These are phyloP conservation scores for Lampropteryx suffumata DNA, from an alignment of 2,888 invertebrate genomes.

Conservation along the genomic window DNA sequence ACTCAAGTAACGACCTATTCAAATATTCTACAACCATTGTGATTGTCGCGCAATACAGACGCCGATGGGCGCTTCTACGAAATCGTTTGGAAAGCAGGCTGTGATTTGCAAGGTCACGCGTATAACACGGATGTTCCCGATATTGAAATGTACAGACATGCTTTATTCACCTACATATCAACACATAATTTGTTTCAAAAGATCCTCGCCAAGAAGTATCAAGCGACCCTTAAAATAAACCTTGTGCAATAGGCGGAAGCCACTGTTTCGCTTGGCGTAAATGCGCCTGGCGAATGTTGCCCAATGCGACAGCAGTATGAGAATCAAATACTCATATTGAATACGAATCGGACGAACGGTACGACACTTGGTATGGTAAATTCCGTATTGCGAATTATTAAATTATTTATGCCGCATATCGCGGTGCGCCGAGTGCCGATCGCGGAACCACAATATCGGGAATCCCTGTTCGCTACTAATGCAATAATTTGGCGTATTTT, in stretches of 20 bases:
- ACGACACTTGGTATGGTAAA: conserved; percentile 80
- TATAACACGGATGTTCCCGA: conserved; percentile 83
- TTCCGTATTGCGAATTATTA: conserved; percentile 83
- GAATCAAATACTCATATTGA: conserved; percentile 82
- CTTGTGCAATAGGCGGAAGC: conserved; percentile 59
- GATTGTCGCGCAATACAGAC: conserved; percentile 72
- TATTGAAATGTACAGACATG: conserved; percentile 82
- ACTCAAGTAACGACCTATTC: conserved; percentile 64
- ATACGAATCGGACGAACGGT: conserved; percentile 80
- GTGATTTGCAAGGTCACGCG: conserved; percentile 83
- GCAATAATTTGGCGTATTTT: conserved; percentile 84
- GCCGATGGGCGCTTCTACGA: conserved; percentile 74
- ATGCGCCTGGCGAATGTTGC: conserved; percentile 62
- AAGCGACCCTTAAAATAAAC: conserved; percentile 52
- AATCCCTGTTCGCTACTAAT: conserved; percentile 81
- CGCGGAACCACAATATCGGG: conserved; percentile 82
- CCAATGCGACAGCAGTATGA: conserved; percentile 80
- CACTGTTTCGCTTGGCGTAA: conserved; percentile 58
- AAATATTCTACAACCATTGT: conserved; percentile 70
- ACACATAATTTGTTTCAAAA: conserved; percentile 76
- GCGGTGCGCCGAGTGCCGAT: conserved; percentile 70
- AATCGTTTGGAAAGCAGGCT: conserved; percentile 83
- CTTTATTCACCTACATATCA: conserved; percentile 83
- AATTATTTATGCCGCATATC: conserved; percentile 83
- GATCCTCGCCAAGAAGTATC: conserved; percentile 62